Evolutionary conservation across 1,140 invertebrate genomes (phyloP).

Genomic region (Musca vetustissima): DNA sequence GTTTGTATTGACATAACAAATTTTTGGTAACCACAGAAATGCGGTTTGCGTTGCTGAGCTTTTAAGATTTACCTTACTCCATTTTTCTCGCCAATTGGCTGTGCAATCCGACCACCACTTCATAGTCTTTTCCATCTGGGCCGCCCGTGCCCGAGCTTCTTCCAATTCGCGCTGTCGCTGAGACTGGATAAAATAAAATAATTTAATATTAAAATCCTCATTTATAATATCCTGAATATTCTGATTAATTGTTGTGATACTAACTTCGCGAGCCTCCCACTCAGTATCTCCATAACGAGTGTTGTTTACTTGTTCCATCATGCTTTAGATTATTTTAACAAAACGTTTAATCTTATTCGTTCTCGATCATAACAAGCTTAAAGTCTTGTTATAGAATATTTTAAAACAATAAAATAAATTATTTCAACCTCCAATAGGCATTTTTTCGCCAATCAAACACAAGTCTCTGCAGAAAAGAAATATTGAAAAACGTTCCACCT

Average conservation of each 20-base stretch:
- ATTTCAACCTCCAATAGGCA: too few relatives aligned
- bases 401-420: too few relatives aligned
- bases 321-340: not conserved
- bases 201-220: not conserved
- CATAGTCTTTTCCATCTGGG: constrained; percentile 99
- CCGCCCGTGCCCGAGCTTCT: constrained; percentile 84
- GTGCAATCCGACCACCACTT: constrained; percentile 89
- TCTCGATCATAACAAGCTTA: too few relatives aligned
- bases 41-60: not conserved
- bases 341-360: too few relatives aligned
- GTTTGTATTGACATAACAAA: too few relatives aligned
- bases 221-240: not conserved
- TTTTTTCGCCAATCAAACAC: too few relatives aligned
- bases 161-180: constrained; percentile 80
- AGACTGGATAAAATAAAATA: constrained; percentile 56
- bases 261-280: constrained; percentile 71
- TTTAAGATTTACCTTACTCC: constrained; percentile 76
- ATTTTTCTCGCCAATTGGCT: constrained; percentile 82
- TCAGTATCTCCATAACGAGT: constrained; percentile 63
- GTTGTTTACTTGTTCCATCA: constrained; percentile 2
- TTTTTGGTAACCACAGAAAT: not conserved
- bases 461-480: too few relatives aligned
- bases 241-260: not conserved
- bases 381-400: too few relatives aligned
- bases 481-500: too few relatives aligned